Base-by-base conservation (phyloP, 1,140 invertebrate genomes). In the Pseudomyrmex sp. region DNA sequence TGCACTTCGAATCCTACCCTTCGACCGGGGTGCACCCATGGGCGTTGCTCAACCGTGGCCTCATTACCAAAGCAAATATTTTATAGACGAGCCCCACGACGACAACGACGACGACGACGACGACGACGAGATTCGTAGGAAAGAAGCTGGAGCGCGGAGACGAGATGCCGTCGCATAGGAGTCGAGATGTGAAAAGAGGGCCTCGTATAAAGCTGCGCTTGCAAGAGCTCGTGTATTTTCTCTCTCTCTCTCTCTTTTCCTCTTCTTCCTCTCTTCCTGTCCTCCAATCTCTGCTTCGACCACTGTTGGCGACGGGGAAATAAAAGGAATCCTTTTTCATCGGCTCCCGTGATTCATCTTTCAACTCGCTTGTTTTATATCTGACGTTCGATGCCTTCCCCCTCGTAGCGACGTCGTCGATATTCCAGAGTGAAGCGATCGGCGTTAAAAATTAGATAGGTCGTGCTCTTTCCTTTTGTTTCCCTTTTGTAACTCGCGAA, bases 21-120 rank as follows among this genome's bases (percentile, higher is more conserved):
- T 73, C 54, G 52, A n/a, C 54, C 63, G 69, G 80, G 66, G 50
- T 79, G 82, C 80, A 65, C 62, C 59, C 73, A 61, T 54, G 62
- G 63, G 85, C 76, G 72, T 88, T 88, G 88, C 91, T 92, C 87
- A 92, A 90, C 91, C 92, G 86, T 94, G 91, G 93, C 93, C 93
- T 94, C 93, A 94, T 94, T 94, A 94, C 92, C 90, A 94, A 94
- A 94, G 93, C 92, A 94, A 94, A 94, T 94, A 94, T 94, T 94
- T 94, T 93, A 94, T 93, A 94, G 93, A 92, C 93, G 90, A 91
- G 91, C 87, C 90, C 88, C 86, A 68, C 20, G 77, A 72, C 59
- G 54, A 84, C 54, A 59, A 79, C 77, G 86, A 86, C 79, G 76
- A 62, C 15, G 76, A 86, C 79, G 76, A 62, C 15, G 76, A 74